Base-by-base conservation (phyloP, 2,797 vertebrate species). In the Poeciliopsis gracilis region DNA sequence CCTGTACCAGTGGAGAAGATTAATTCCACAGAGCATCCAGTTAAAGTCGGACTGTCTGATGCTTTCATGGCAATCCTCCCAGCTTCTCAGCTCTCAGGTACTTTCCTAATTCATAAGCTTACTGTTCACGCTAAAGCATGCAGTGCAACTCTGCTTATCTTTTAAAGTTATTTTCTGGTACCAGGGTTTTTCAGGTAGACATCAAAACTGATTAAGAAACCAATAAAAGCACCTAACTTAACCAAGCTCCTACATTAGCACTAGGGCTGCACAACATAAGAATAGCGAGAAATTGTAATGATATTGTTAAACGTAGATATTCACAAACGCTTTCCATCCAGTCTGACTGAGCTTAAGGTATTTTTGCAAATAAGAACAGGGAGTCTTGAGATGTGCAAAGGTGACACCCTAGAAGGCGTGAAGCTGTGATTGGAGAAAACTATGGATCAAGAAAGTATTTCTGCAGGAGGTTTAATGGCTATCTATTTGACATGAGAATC, bases 41-140 rank as follows among this genome's bases (percentile, higher is more conserved):
- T 99, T 3, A 99, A 99, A 92, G 96, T 97, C 0, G 98, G 98
- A 41, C 95, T 99, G 63, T 99, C 98, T 0, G 98, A 99, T 0
- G 98, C 98, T 67, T 99, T 99, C 94, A 96, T 98, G 97, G 89
- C 66, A 70, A 41, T 70, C 28, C 67, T 45, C 63, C 49, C 75
- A 20, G 46, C 75, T 67, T 76, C 75, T 28, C 75, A 76, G 75
- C 75, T 76, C 61, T 51, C 75, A 67, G 74, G 74, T 75, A 61
- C 41, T 59, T 75, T 46, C 23, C 20, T 38, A 41, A 55, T 77
- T 2, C 33, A 15, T 30, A 30, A 47, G 15, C 46, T 51, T 51
- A 13, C 18, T 51, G 28, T 25, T 72, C 36, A 12, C 15, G 38
- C 10, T 51, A 38, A 72, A 72, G 23, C 16, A 36, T 51, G 46